These are phyloP conservation scores for Andrena marginata DNA, from an alignment of 2,888 invertebrate species.

Conservation along the genomic window DNA sequence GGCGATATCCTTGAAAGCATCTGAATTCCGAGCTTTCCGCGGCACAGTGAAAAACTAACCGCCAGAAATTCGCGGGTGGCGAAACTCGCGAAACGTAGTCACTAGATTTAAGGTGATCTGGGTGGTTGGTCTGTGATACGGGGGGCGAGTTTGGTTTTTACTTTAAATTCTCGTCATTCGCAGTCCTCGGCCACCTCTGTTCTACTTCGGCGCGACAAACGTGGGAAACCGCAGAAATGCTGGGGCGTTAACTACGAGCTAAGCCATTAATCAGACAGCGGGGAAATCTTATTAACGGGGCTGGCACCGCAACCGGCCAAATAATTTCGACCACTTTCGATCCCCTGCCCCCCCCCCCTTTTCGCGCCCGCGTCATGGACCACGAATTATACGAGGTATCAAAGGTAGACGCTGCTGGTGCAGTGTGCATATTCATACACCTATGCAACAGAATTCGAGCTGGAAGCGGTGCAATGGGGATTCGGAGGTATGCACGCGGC, in stretches of 20 bases:
- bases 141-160: no score
- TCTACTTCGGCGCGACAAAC: background rate
- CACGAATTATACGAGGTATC: conserved; percentile 35
- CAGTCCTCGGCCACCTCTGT: no score
- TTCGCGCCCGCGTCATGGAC: background rate
- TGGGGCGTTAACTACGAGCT: background rate
- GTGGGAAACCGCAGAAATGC: background rate
- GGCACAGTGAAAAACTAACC: background rate
- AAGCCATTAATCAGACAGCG: conserved; percentile 12
- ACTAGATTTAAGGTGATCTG: no score
- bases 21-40: background rate
- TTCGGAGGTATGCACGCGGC: conserved; percentile 25
- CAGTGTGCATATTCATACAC: conserved; percentile 51
- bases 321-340: conserved; percentile 28
- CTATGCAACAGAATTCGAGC: conserved; percentile 45
- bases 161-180: no score
- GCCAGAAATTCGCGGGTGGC: background rate
- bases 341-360: background rate
- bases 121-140: no score
- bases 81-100: background rate
- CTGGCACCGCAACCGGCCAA: background rate
- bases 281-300: conserved; percentile 22
- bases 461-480: conserved; percentile 23
- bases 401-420: conserved; percentile 20
- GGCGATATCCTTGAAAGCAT: conserved; percentile 20